Base-by-base conservation (phyloP, 1,140 invertebrate genomes). In the Drosophila elegans region DNA sequence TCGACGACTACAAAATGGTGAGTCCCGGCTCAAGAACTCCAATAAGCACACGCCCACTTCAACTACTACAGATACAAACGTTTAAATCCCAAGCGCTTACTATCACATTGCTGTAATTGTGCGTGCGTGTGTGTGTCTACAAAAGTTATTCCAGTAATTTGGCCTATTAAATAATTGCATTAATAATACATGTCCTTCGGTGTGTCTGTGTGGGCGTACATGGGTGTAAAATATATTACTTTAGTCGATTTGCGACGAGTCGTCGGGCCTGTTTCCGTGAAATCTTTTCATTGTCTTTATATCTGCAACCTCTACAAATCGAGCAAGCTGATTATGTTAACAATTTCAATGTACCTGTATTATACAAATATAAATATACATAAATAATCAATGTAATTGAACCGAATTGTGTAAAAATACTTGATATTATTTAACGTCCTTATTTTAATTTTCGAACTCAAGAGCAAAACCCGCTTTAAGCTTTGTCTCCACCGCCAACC, bases 1-100 rank as follows among this genome's bases (percentile, higher is more conserved):
- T 98, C 95, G 97, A 98, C 94, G 98, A 99, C 96, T 98, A 98
- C 94, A 98, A 98, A 95, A 98, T 98, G 98, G 97, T 98, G 96
- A 98, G 97, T 98, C 60, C 64, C 25, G 67, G 71, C 69, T 83
- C 57, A 21, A 68, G 44, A 44, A 71, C 67, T 63, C 48, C 59
- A 54, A 78, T 48, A 71, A 60, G 52, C 39, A 55, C 55, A 81
- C 39, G 39, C 49, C 51, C 55, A 49, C 27, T 52, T 54, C 21
- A 54, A 64, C 57, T 56, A 49, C 59, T 45, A 69, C 59, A 63
- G 61, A 63, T 62, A 78, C 71, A 52, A 16, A 38, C 57, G 64
- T 56, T 64, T 73, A 77, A 71, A 61, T 72, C 61, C 69, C 63
- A 66, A 67, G 61, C 76, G 80, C 80, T 84, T 74, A 46, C 34